Percentiles rank a stretch among this genome's conserved stretches.
Conservation (phyloP, 1,140 invertebrate species). For the Heliothis virescens region DNA sequence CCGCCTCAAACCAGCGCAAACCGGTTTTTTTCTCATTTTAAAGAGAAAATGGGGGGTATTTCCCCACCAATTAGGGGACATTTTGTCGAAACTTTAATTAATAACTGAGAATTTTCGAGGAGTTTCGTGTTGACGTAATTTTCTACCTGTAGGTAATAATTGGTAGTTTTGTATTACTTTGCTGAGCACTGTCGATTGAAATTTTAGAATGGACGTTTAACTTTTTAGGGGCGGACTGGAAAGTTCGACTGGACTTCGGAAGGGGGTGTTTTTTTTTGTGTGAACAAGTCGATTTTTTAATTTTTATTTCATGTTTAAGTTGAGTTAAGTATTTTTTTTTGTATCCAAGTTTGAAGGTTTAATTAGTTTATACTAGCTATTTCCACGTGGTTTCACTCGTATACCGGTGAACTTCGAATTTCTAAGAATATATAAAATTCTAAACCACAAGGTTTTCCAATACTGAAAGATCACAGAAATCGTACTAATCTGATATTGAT, state of each 20-base stretch:
- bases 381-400: too few species aligned
- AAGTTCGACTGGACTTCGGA: conserved; percentile 5
- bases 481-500: neutral
- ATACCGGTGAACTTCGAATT: too few species aligned
- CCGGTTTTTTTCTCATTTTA: conserved; percentile 15
- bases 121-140: conserved; percentile 18
- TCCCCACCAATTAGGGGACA: conserved; percentile 53
- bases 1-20: conserved; percentile 4
- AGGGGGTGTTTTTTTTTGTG: neutral
- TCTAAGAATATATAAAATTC: too few species aligned
- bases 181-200: conserved; percentile 1
- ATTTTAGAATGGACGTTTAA: conserved; percentile 15
- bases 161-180: conserved; percentile 41
- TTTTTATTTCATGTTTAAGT: neutral
- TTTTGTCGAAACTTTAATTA: conserved; percentile 49
- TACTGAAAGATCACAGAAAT: neutral
- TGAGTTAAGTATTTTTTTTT: too few species aligned
- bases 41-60: too few species aligned
- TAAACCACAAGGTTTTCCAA: too few species aligned
- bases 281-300: neutral
- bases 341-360: neutral
- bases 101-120: conserved; percentile 41
- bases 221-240: conserved; percentile 3
- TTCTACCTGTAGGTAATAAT: conserved; percentile 1
- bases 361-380: neutral